phyloP scores from a whole-genome alignment of 2,888 invertebrate genomes.

The Horisme vitalbata region DNA sequence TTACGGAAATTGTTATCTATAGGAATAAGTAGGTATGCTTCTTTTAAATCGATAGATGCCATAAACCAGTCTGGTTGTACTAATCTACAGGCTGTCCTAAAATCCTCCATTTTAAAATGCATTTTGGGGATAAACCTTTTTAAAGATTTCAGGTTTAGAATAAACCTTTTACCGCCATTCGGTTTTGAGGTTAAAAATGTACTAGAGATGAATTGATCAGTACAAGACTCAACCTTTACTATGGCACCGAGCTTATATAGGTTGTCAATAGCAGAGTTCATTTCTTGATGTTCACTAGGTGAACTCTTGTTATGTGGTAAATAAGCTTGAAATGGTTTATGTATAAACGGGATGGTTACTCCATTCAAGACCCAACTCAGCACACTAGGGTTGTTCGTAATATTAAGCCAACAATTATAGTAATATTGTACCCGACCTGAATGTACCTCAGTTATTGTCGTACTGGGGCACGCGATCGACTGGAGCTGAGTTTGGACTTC shows the following conservation, averaged over 20 bases:
- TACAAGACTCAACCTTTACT: too few species aligned
- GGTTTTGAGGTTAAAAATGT: background rate
- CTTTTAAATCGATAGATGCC: background rate
- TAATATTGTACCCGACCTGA: background rate
- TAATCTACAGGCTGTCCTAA: background rate
- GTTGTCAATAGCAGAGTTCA: too few species aligned
- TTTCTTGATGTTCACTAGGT: too few species aligned
- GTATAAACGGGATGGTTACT: background rate
- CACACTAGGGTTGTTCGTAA: background rate
- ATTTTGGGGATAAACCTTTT: background rate
- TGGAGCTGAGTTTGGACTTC: background rate
- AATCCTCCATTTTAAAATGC: background rate
- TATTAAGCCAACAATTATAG: background rate
- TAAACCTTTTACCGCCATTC: background rate
- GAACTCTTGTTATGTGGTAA: too few species aligned
- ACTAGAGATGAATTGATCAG: too few species aligned
- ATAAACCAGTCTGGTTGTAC: background rate
- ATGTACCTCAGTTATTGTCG: constrained; percentile 1
- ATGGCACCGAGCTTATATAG: too few species aligned
- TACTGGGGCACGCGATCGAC: background rate
- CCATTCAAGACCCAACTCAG: background rate
- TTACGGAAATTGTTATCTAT: too few species aligned
- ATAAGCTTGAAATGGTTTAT: background rate
- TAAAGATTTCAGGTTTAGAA: background rate
- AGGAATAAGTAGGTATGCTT: too few species aligned